Evolutionary conservation across 2,888 invertebrate species (phyloP), one percentile per base, ranked within the genome.

Genomic region (Aleiodes alternator): DNA sequence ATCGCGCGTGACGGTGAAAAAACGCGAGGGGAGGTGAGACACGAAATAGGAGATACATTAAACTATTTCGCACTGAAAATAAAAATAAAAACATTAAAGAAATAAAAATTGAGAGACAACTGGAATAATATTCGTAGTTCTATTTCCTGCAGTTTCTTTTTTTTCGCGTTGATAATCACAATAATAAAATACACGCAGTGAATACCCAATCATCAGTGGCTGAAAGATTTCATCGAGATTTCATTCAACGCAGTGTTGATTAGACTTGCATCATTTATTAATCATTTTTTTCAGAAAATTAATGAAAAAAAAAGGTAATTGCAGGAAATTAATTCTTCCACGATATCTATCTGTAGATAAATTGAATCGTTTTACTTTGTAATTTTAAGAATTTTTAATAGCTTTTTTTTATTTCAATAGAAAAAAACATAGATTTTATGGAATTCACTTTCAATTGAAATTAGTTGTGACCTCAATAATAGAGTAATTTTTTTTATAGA

Each of bases 1-100:
- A 77, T 81, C 78, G 78, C 80, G 81, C 80, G 79, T 82, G 81
- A 81, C 82, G 76, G 73, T 66, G 9, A 3, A 53, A 9, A 34
- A 16, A 16, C 1, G 53, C 7, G 14, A 7, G 16, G 11, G n/a
- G 16, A 53, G 31, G 31, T 50, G 48, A 31, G 29, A 31, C 23
- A 50, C 4, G 38, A 68, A 29, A 12, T 43, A 48, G 23, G 64
- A 43, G 11, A 48, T 29, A 23, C 8, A 34, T 61, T 14, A n/a
- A 11, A 53, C 14, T 16, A 53, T 53, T 16, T 14, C 53, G 53
- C 16, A 64, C 38, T 64, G 16, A 64, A 16, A 43, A 64, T 16
- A 14, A 48, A 64, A 12, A 14, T 43, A 16, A 50, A 29, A 68
- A 23, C 1, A 23, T 23, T 23, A 23, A 3, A 29, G 34, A 51